phyloP scores from a whole-genome alignment of 2,113 vertebrate species.

The Morone chrysops region DNA sequence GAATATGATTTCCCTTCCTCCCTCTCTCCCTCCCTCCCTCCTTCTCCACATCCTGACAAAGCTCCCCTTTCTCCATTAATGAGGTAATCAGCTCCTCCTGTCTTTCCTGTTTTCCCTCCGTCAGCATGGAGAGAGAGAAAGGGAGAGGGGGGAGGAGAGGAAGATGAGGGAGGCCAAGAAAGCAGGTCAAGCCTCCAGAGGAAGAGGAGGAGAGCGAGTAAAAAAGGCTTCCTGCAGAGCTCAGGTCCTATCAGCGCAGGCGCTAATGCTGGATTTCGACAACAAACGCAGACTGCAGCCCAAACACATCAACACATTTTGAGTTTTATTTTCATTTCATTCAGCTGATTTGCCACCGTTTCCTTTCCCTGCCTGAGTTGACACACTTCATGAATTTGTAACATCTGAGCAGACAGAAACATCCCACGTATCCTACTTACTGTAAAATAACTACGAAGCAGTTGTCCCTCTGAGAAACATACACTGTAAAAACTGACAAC shows the following conservation, averaged over 20 bases:
- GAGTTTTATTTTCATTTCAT: background rate
- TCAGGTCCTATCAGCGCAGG: background rate
- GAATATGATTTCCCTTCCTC: constrained; percentile 13
- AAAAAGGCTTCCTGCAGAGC: constrained; percentile 24
- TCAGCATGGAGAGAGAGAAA: constrained; percentile 9
- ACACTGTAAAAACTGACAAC: too few species aligned
- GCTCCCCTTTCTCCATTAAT: constrained; percentile 57
- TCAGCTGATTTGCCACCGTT: background rate
- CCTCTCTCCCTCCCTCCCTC: background rate
- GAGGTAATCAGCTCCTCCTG: constrained; percentile 64
- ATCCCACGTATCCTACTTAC: background rate
- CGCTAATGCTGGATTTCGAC: background rate
- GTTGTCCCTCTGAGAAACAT: background rate
- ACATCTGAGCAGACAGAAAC: background rate
- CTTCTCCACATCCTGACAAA: constrained; percentile 44
- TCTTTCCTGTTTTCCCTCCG: background rate
- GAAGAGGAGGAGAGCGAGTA: constrained; percentile 16
- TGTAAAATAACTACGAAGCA: background rate
- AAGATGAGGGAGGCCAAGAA: constrained; percentile 57
- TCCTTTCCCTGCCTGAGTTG: background rate
- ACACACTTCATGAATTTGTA: background rate
- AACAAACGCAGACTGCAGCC: background rate
- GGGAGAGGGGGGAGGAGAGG: constrained; percentile 22
- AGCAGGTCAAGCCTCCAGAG: constrained; percentile 67
- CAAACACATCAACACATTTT: background rate